These are phyloP conservation scores for Ectobius pallidus DNA, from an alignment of 2,888 invertebrate genomes.

Conservation along the genomic window DNA sequence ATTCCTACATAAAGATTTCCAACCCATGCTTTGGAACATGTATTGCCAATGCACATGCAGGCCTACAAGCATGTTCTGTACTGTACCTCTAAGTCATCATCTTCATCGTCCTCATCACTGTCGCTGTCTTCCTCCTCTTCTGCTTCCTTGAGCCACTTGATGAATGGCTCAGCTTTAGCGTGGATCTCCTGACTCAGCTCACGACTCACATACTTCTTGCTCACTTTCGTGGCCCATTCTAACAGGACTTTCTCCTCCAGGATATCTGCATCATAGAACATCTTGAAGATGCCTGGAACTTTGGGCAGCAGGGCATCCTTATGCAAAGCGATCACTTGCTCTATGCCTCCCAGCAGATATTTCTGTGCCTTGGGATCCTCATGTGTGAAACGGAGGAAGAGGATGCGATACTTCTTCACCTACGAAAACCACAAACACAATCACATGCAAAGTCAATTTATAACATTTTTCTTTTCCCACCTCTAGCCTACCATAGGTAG, in stretches of 20 bases:
- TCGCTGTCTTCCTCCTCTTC: conserved; percentile 91
- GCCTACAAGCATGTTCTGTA: no score
- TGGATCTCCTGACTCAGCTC: conserved; percentile 92
- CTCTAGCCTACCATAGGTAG: no score
- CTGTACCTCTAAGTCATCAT: conserved; percentile 70
- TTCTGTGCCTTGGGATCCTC: conserved; percentile 86
- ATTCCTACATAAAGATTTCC: no score
- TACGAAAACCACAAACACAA: conserved; percentile 53
- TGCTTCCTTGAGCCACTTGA: conserved; percentile 96
- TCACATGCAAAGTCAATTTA: no score
- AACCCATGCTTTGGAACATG: no score
- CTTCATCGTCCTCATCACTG: conserved; percentile 74
- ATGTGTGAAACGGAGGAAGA: conserved; percentile 82
- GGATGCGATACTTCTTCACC: conserved; percentile 75
- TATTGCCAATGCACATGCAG: no score
- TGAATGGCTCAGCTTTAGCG: conserved; percentile 88
- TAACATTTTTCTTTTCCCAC: no score
- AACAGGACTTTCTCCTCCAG: conserved; percentile 92
- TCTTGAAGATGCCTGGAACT: conserved; percentile 86
- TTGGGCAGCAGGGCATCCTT: conserved; percentile 81
- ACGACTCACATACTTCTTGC: conserved; percentile 91
- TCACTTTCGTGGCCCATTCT: conserved; percentile 95
- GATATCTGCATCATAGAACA: conserved; percentile 94
- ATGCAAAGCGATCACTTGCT: conserved; percentile 87
- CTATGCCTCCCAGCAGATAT: conserved; percentile 92